These are phyloP conservation scores for Engraulis encrasicolus DNA, from an alignment of 2,113 vertebrate species.

Conservation along the genomic window DNA sequence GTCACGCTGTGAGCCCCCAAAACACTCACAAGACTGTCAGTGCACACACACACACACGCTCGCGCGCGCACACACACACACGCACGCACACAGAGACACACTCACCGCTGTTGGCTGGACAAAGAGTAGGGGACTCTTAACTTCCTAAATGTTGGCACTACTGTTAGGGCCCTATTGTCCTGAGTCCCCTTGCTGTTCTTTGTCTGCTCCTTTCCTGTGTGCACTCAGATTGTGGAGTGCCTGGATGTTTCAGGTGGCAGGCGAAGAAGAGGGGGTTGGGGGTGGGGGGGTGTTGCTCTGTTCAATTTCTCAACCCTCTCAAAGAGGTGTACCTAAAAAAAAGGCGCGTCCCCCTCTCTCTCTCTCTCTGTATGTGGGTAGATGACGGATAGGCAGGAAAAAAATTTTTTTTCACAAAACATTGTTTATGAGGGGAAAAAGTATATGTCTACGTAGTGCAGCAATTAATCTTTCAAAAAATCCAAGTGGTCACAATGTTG, in stretches of 20 bases:
- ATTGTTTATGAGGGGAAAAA: too few species aligned
- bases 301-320: not conserved
- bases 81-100: not conserved
- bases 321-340: constrained; percentile 9
- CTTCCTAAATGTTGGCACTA: constrained; percentile 11
- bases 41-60: not conserved
- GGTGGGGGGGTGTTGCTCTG: too few species aligned
- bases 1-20: not conserved
- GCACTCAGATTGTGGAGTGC: constrained; percentile 4
- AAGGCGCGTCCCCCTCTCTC: constrained; percentile 22
- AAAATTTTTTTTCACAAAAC: too few species aligned
- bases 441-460: too few species aligned
- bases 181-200: not conserved
- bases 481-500: too few species aligned
- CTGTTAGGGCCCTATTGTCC: not conserved
- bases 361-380: constrained; percentile 31
- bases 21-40: not conserved
- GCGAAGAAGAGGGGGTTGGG: too few species aligned
- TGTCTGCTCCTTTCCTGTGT: not conserved
- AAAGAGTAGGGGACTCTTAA: constrained; percentile 6
- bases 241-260: constrained; percentile 18
- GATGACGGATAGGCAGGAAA: too few species aligned
- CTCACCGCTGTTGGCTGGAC: too few species aligned
- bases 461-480: too few species aligned
- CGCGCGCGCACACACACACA: not conserved